Conservation (phyloP, 2,888 invertebrate genomes). For the Stegophylla sp. region DNA sequence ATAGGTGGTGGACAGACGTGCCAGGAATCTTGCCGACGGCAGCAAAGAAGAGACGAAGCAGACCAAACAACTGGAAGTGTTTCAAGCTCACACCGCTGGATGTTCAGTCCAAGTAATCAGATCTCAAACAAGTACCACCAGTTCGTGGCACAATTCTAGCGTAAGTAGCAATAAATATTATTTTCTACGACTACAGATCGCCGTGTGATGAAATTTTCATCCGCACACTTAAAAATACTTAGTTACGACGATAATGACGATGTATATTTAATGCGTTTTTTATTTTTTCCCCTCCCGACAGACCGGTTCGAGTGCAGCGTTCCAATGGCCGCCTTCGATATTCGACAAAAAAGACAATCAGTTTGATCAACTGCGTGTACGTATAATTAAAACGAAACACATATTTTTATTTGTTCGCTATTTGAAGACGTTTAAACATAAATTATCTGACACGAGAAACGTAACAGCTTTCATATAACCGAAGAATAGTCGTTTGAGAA, state of each 20-base stretch:
- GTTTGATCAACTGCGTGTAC: slow-evolving; percentile 43
- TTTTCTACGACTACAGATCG: too few relatives aligned
- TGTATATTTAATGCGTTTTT: too few relatives aligned
- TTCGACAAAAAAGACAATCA: slow-evolving; percentile 53
- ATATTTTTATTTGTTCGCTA: neutral
- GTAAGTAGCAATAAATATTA: slow-evolving; percentile 46
- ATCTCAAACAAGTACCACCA: slow-evolving; percentile 66
- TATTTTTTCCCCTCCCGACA: neutral
- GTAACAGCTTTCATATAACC: too few relatives aligned
- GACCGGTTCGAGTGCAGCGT: slow-evolving; percentile 28
- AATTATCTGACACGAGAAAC: too few relatives aligned
- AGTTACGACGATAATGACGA: too few relatives aligned
- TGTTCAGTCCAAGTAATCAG: slow-evolving; percentile 76
- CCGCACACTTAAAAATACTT: too few relatives aligned
- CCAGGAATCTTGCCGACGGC: slow-evolving; percentile 68
- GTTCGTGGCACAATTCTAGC: slow-evolving; percentile 62
- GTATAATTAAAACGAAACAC: neutral
- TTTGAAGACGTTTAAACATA: neutral
- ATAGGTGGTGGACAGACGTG: slow-evolving; percentile 69
- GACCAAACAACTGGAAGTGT: slow-evolving; percentile 72
- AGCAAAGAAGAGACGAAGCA: slow-evolving; percentile 66
- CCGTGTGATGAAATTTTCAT: too few relatives aligned
- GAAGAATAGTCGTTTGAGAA: too few relatives aligned
- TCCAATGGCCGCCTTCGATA: slow-evolving; percentile 54
- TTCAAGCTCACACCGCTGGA: slow-evolving; percentile 74